Evolutionary conservation across 2,113 vertebrate genomes (phyloP), one percentile per base, ranked within the genome.

Genomic region (Sylvietta virens): DNA sequence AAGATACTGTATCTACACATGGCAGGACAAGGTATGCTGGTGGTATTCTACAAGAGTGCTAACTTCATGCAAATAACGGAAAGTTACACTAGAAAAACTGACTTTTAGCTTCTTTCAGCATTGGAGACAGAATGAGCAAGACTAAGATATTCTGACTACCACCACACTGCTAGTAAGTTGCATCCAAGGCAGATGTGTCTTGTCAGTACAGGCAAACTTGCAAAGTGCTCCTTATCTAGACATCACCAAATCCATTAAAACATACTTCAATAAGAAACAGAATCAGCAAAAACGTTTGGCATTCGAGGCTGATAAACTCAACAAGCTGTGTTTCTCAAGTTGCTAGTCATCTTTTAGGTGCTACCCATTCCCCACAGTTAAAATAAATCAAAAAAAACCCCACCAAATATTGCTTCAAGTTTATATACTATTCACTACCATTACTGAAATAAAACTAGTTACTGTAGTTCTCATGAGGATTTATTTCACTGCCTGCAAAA

Each of bases 381-480:
- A 82, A 22, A 51, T 2, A 2, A 21, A 82, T 20, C 0, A 18
- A 23, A 16, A 89, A 56, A 40, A 27, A 1, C 1, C 3, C 1
- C 12, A 70, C 22, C 13, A 83, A 91, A 54, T 15, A 70, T 10
- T 54, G 18, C 22, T 14, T 79, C 1, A 87, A 56, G 20, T 37
- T 84, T 54, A 78, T 33, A 15, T n/a, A 74, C 57, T 28, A 87
- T 57, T 81, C 33, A 71, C 8, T 16, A 56, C 12, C 21, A 56
- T 17, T 76, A 82, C 22, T 47, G 28, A 81, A 90, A n/a, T 50
- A 23, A 14, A 87, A 83, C 30, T 48, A 78, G 28, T 39, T 81
- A 44, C 33, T 56, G 13, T n/a, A 79, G 40, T 62, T 81, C 35
- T 79, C 42, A 67, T 3, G 16, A 70, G 9, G 26, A 61, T 50